Conservation (phyloP, 2,888 invertebrate species). For the Pyrochroa serraticornis region DNA sequence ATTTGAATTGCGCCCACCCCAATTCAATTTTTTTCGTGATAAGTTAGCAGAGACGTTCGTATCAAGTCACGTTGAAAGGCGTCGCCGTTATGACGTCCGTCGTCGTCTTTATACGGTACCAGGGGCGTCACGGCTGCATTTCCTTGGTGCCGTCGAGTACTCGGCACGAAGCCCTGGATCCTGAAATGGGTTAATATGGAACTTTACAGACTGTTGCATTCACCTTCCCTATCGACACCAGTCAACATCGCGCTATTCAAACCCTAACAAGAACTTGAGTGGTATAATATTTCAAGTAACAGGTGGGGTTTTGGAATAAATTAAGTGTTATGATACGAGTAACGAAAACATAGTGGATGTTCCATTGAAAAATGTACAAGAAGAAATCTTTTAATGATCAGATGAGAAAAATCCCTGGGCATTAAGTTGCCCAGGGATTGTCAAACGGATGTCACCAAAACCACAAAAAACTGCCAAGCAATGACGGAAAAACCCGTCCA, state of each 20-base stretch:
- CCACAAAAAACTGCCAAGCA: constrained; percentile 35
- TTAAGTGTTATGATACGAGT: no score
- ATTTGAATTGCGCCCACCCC: constrained; percentile 16
- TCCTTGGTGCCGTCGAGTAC: constrained; percentile 48
- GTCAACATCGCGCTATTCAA: constrained; percentile 5
- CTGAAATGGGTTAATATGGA: constrained; percentile 45
- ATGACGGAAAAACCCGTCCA: constrained; percentile 28
- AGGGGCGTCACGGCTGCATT: constrained; percentile 36
- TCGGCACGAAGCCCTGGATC: constrained; percentile 48
- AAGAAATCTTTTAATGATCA: constrained; percentile 2
- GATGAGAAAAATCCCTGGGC: constrained; percentile 37
- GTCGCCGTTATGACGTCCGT: constrained; percentile 21
- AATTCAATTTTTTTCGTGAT: constrained; percentile 1
- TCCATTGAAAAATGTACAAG: no score
- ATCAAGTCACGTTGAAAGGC: constrained; percentile 21
- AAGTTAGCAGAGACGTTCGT: constrained; percentile 22
- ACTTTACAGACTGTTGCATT: constrained; percentile 39
- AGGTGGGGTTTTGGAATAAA: neutral
- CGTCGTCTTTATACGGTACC: constrained; percentile 14
- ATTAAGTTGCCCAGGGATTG: constrained; percentile 38
- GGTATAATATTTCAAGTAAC: neutral
- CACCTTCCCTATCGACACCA: constrained; percentile 12
- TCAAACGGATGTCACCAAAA: constrained; percentile 35
- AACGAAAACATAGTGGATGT: no score
- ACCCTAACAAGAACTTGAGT: neutral